Conservation (phyloP, 2,113 vertebrate species). For the Rhipidura dahli region DNA sequence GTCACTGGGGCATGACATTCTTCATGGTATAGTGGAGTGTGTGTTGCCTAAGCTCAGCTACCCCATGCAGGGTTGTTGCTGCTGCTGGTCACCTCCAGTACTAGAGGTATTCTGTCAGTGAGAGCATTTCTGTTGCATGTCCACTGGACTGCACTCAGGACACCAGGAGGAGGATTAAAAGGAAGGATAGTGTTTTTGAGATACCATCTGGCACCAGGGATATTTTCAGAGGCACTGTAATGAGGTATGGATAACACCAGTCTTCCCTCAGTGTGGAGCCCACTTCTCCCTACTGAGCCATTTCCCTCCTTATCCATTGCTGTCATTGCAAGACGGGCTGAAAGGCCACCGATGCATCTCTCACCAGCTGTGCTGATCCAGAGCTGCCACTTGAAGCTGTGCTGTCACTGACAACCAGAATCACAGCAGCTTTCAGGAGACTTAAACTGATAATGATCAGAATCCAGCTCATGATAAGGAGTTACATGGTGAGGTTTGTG, state of each 20-base stretch:
- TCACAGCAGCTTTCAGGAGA: background rate
- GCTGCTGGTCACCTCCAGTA: background rate
- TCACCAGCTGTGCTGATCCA: background rate
- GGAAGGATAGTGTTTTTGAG: background rate
- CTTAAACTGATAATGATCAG: constrained; percentile 2
- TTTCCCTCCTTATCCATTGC: background rate
- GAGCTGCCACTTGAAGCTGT: background rate
- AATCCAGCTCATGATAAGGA: background rate
- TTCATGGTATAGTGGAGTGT: too few relatives aligned
- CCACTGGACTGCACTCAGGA: background rate
- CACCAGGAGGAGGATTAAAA: background rate
- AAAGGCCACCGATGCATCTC: background rate
- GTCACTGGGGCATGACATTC: background rate
- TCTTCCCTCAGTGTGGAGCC: background rate
- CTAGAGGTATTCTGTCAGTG: background rate
- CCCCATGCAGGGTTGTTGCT: background rate
- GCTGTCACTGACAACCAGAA: background rate
- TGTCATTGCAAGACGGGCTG: background rate
- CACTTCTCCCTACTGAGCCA: background rate
- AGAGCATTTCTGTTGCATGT: background rate
- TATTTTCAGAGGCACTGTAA: background rate
- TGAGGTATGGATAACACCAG: background rate
- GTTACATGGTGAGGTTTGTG: background rate
- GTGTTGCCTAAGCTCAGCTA: background rate
- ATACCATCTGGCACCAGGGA: background rate